Evolutionary conservation across 2,888 invertebrate genomes (phyloP).

Genomic region (Plagiodera versicolora): DNA sequence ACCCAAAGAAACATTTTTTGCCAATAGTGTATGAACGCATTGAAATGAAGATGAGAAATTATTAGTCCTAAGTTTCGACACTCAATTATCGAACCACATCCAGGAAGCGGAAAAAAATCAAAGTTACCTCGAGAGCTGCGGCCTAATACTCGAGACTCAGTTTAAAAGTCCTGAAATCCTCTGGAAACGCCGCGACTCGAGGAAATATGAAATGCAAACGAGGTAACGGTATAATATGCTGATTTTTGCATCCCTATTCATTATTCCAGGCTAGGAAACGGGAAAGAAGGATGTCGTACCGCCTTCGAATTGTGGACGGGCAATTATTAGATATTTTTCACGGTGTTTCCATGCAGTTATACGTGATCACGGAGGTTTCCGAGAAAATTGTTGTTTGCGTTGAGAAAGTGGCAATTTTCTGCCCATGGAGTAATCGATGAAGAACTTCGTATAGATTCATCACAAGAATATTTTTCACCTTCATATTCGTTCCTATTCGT

Average conservation of each 20-base stretch:
- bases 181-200: constrained; percentile 19
- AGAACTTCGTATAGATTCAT: no score
- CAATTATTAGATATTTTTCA: neutral
- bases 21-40: no score
- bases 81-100: neutral
- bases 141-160: neutral
- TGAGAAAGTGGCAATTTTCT: no score
- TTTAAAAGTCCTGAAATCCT: neutral
- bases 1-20: no score
- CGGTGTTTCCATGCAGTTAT: neutral
- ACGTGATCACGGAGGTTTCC: no score
- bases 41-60: no score
- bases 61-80: constrained; percentile 22
- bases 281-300: neutral
- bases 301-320: neutral
- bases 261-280: constrained; percentile 23
- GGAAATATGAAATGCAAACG: constrained; percentile 37
- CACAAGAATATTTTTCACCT: no score
- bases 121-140: neutral
- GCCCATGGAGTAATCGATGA: no score
- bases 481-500: no score
- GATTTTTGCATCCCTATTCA: constrained; percentile 37
- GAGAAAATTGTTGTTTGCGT: no score
- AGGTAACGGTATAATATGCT: constrained; percentile 36
- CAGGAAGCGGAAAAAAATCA: no score